A percentile compares a stretch with the other conserved stretches of the same genome.
Evolutionary conservation across 2,888 invertebrate species (phyloP).

Genomic region (Lochmaea capreae): DNA sequence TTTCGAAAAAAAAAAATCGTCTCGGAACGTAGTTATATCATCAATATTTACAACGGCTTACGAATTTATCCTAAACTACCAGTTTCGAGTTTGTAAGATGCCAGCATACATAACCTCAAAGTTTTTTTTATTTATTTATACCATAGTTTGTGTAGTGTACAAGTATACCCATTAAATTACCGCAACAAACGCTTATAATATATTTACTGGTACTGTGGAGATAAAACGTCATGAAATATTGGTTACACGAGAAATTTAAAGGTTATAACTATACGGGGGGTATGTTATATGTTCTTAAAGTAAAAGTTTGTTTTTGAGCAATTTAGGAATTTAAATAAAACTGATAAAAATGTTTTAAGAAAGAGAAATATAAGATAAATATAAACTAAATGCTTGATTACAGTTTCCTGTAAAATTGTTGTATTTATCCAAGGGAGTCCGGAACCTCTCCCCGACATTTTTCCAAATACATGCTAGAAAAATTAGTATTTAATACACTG

Average conservation of each 20-base stretch:
- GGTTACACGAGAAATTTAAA: neutral
- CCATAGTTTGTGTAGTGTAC: neutral
- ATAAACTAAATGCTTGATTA: too few relatives aligned
- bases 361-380: too few relatives aligned
- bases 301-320: neutral
- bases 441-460: too few relatives aligned
- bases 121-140: constrained; percentile 9
- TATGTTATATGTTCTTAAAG: neutral
- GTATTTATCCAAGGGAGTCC: too few relatives aligned
- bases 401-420: too few relatives aligned
- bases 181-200: neutral
- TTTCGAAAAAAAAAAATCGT: neutral
- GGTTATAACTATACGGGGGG: neutral
- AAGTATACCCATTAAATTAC: neutral
- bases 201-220: neutral
- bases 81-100: constrained; percentile 21
- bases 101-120: constrained; percentile 19
- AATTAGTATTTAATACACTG: too few relatives aligned
- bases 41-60: constrained; percentile 8
- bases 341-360: too few relatives aligned
- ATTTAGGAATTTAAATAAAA: too few relatives aligned
- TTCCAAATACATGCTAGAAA: too few relatives aligned
- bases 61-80: constrained; percentile 22
- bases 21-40: neutral
- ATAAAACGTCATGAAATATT: neutral